Evolutionary conservation across 2,113 vertebrate genomes (phyloP).

Genomic region (Silurus glanis): DNA sequence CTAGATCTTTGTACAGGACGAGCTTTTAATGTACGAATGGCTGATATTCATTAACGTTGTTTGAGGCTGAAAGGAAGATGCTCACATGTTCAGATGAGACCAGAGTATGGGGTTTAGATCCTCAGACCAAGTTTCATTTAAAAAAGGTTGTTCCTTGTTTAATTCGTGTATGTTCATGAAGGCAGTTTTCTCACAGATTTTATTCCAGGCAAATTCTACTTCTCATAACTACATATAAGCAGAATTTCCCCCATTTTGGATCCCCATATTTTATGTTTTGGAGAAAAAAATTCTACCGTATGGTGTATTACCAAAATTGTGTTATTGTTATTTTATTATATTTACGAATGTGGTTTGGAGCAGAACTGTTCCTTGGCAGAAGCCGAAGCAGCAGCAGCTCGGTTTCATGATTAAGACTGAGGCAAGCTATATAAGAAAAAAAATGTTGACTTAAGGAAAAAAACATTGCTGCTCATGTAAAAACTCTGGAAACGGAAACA

Average conservation of each 20-base stretch:
- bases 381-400: background rate
- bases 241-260: background rate
- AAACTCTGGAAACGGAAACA: background rate
- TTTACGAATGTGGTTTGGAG: background rate
- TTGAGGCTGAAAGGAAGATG: background rate
- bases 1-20: background rate
- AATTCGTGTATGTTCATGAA: background rate
- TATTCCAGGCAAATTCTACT: background rate
- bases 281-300: background rate
- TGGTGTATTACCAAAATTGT: background rate
- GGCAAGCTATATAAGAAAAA: background rate
- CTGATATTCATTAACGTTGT: background rate
- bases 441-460: background rate
- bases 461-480: background rate
- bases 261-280: background rate
- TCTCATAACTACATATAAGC: too few relatives aligned
- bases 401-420: background rate
- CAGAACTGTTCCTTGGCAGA: background rate
- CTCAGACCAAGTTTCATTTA: background rate
- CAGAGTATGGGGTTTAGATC: background rate
- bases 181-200: background rate
- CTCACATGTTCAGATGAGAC: background rate
- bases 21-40: background rate
- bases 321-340: background rate
- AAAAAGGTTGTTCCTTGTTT: background rate